Conservation (phyloP, 2,888 invertebrate genomes). For the Bombylius discolor region DNA sequence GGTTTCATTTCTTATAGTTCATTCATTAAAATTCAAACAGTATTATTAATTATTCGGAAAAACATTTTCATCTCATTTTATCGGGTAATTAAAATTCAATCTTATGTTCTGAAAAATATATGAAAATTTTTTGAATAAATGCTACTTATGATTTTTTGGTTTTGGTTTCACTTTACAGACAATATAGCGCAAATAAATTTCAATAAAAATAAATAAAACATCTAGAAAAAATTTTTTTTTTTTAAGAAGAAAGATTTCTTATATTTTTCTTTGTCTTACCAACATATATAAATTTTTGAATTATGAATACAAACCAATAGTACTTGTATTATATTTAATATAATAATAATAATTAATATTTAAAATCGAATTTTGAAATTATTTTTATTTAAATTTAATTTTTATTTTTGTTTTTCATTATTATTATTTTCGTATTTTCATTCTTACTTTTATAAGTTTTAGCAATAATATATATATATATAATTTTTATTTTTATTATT, state of each 20-base stretch:
- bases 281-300: background rate
- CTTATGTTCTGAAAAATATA: too few relatives aligned
- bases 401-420: background rate
- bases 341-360: background rate
- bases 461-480: too few relatives aligned
- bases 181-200: too few relatives aligned
- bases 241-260: slow-evolving; percentile 5
- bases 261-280: slow-evolving; percentile 1
- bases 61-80: too few relatives aligned
- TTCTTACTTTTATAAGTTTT: background rate
- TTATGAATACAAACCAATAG: background rate
- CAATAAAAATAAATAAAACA: background rate
- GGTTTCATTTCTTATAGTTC: too few relatives aligned
- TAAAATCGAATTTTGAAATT: background rate
- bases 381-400: background rate
- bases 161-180: too few relatives aligned
- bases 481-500: too few relatives aligned
- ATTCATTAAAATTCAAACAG: too few relatives aligned
- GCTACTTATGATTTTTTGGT: too few relatives aligned
- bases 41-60: too few relatives aligned
- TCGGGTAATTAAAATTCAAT: too few relatives aligned
- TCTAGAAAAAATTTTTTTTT: background rate
- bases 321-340: background rate
- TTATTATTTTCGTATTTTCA: background rate
- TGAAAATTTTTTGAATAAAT: too few relatives aligned